phyloP scores from a whole-genome alignment of 2,888 invertebrate genomes.

The Parnassius mnemosyne region DNA sequence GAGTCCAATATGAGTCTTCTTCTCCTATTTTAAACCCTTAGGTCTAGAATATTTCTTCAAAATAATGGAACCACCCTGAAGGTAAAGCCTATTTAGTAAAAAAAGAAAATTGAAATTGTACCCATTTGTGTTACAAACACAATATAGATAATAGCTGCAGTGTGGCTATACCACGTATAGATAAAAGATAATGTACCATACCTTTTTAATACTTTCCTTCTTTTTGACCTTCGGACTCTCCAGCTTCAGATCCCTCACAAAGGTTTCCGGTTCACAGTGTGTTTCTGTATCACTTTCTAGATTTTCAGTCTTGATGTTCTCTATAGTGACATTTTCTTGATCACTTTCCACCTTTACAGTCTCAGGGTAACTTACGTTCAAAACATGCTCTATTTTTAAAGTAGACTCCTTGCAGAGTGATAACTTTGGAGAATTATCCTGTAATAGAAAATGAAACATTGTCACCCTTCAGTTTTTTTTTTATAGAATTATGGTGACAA shows the following conservation, averaged over 20 bases:
- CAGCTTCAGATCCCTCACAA: constrained; percentile 46
- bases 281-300: constrained; percentile 30
- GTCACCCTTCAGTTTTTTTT: too few relatives aligned
- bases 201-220: constrained; percentile 30
- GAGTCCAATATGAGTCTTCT: too few relatives aligned
- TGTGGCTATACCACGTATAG: too few relatives aligned
- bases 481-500: too few relatives aligned
- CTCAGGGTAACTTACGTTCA: constrained; percentile 27
- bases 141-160: too few relatives aligned
- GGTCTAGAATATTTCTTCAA: too few relatives aligned
- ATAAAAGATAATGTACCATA: constrained; percentile 22
- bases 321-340: constrained; percentile 22
- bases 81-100: too few relatives aligned
- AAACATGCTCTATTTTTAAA: constrained; percentile 22
- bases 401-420: constrained; percentile 23
- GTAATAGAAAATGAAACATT: constrained; percentile 1
- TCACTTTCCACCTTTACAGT: constrained; percentile 25
- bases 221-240: constrained; percentile 14
- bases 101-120: too few relatives aligned
- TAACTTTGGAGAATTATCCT: constrained; percentile 25
- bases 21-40: too few relatives aligned
- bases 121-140: too few relatives aligned
- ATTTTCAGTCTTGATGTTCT: constrained; percentile 36
- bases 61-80: too few relatives aligned
- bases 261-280: constrained; percentile 54